Evolutionary conservation across 2,888 invertebrate genomes (phyloP).

Genomic region (Sphaerophoria taeniata): DNA sequence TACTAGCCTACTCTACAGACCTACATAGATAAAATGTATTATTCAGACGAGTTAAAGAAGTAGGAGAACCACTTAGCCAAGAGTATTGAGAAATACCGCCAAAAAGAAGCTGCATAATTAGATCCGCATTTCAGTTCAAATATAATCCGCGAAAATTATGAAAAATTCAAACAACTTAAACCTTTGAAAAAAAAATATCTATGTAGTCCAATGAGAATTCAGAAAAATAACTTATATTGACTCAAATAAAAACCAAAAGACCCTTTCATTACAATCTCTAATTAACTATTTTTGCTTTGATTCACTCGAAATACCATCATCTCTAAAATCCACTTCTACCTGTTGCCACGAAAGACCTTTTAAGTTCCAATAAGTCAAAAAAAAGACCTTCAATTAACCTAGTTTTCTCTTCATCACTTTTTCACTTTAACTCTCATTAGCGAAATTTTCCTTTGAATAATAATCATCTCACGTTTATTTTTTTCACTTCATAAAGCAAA

Average conservation of each 20-base stretch:
- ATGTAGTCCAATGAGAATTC: no score
- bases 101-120: no score
- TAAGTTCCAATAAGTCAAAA: constrained; percentile 10
- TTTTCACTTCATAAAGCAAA: not conserved
- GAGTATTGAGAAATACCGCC: no score
- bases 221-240: not conserved
- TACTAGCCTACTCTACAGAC: no score
- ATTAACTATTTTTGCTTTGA: not conserved
- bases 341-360: not conserved
- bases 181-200: not conserved
- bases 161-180: no score
- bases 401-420: not conserved
- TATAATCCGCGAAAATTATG: no score
- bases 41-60: no score
- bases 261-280: constrained; percentile 1
- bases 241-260: not conserved
- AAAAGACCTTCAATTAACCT: constrained; percentile 15
- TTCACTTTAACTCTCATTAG: not conserved
- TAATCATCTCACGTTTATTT: constrained; percentile 4
- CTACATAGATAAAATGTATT: no score
- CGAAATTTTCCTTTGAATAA: not conserved
- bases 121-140: no score
- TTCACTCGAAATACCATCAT: not conserved
- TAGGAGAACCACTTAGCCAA: no score
- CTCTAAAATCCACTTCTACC: no score